Evolutionary conservation across 2,113 vertebrate species (phyloP).

Genomic region (Ifrita kowaldi): DNA sequence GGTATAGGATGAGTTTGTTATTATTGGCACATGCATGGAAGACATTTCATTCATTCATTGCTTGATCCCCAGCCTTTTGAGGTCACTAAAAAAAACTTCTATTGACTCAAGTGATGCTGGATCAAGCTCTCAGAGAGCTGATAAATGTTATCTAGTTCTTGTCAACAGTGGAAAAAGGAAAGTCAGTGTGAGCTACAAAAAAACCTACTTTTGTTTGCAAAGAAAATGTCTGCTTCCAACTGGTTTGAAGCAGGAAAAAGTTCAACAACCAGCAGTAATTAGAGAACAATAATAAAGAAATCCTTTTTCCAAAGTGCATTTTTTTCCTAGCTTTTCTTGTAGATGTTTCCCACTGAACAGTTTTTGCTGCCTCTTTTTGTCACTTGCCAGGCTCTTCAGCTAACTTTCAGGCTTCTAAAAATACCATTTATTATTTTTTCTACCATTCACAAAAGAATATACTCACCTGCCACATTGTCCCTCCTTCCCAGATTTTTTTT

Average conservation of each 20-base stretch:
- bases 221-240: not conserved
- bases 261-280: not conserved
- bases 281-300: not conserved
- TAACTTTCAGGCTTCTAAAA: not conserved
- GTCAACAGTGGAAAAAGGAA: not conserved
- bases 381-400: not conserved
- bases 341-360: not conserved
- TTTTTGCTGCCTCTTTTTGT: not conserved
- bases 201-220: not conserved
- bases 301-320: not conserved
- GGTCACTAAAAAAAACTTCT: not conserved
- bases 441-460: not conserved
- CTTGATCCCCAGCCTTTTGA: not conserved
- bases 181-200: not conserved
- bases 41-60: not conserved
- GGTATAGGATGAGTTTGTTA: not conserved
- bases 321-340: not conserved
- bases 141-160: not conserved
- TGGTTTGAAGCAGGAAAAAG: not conserved
- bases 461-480: not conserved
- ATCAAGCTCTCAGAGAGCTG: not conserved
- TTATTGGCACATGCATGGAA: not conserved
- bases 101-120: not conserved
- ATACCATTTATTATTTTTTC: not conserved
- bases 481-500: not conserved